These are phyloP conservation scores for Hybos culiciformis DNA, from an alignment of 2,888 invertebrate species.

Conservation along the genomic window DNA sequence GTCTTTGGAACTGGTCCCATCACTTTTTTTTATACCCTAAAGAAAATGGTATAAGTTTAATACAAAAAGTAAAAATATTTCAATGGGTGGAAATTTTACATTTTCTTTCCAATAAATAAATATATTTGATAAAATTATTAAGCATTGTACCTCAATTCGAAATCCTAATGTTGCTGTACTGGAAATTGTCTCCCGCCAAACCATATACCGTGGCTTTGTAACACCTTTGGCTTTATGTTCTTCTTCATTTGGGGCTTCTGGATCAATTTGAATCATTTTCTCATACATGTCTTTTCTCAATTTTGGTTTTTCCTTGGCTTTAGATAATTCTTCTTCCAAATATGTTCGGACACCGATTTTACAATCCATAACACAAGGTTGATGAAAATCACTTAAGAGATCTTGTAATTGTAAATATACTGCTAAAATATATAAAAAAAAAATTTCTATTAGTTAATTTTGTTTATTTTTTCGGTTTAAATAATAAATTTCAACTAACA, in stretches of 20 bases:
- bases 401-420: constrained; percentile 85
- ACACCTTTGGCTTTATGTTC: constrained; percentile 82
- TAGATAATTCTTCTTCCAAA: constrained; percentile 84
- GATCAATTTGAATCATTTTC: constrained; percentile 91
- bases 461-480: neutral
- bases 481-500: constrained; percentile 36
- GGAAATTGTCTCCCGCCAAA: constrained; percentile 94
- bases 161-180: constrained; percentile 95
- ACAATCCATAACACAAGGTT: constrained; percentile 95
- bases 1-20: constrained; percentile 85
- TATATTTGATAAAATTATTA: neutral
- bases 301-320: constrained; percentile 90
- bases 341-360: constrained; percentile 92
- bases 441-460: constrained; percentile 17
- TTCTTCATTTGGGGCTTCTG: constrained; percentile 75
- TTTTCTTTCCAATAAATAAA: too few species aligned
- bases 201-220: constrained; percentile 88
- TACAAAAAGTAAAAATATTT: too few species aligned
- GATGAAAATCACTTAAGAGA: constrained; percentile 75
- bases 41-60: too few species aligned
- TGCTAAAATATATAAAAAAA: constrained; percentile 26
- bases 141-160: constrained; percentile 57
- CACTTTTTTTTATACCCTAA: constrained; percentile 69
- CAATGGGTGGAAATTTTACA: neutral
- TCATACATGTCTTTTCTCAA: constrained; percentile 92